Evolutionary conservation across 2,888 invertebrate species (phyloP), one percentile per base, ranked within the genome.

Genomic region (Pseudococcus viburni): DNA sequence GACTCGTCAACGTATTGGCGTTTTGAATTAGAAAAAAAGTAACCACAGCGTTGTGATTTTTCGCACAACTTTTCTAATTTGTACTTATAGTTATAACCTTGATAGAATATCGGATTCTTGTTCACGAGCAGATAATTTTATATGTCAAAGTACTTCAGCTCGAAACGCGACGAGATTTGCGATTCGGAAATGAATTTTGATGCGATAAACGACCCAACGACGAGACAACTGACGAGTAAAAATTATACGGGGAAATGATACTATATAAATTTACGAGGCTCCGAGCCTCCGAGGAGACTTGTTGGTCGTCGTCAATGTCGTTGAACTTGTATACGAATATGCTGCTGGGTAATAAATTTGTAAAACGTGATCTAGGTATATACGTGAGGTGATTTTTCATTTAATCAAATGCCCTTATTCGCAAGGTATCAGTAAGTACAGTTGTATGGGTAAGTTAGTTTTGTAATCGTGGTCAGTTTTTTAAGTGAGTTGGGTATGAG

Each of bases 41-140:
- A 12, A 9, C 19, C 3, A 68, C 68, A 26, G 22, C 12, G 26
- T 68, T 11, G 68, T 19, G 26, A 68, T 22, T 68, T 68, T 68
- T 68, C 68, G 68, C 68, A 68, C 26, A 12, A 68, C 8, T 68
- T 68, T 68, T 68, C 68, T 68, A 68, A 68, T 68, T 68, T 68
- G 68, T 68, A 12, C 68, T 68, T 68, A 26, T 68, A 12, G 26
- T 68, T 68, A 26, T 68, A 68, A 68, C 68, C 68, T 68, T 68
- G 68, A 12, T 15, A 51, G 15, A 9, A 51, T 51, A n/a, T 55
- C 55, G 17, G 26, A 33, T 55, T 55, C n/a, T 15, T n/a, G 55
- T 55, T 55, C 55, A n/a, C 55, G 55, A 55, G 55, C n/a, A 51
- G 11, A 55, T 55, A 17, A 55, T n/a, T n/a, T 55, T 55, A 15